These are phyloP conservation scores for Synchiropus splendidus DNA, from an alignment of 2,113 vertebrate genomes.

Conservation along the genomic window DNA sequence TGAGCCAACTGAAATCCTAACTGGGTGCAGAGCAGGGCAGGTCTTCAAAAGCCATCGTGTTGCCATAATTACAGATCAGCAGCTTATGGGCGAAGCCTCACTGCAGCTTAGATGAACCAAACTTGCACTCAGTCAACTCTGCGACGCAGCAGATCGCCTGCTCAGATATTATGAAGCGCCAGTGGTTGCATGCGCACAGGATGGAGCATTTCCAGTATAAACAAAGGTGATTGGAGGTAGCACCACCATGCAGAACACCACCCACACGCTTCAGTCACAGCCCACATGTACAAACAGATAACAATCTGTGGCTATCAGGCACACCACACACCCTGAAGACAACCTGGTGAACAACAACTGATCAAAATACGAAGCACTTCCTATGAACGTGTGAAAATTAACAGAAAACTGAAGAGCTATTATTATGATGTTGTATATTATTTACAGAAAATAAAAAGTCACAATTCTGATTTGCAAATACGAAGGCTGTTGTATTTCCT, in stretches of 20 bases:
- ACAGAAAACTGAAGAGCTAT: too few species aligned
- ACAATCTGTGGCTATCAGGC: constrained; percentile 54
- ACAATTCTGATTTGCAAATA: too few species aligned
- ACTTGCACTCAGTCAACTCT: neutral
- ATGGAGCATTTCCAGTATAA: constrained; percentile 29
- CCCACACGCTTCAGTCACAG: constrained; percentile 51
- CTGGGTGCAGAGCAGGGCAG: too few species aligned
- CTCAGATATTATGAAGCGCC: constrained; percentile 2
- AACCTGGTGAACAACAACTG: constrained; percentile 26
- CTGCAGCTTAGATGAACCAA: neutral
- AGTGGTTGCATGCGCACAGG: constrained; percentile 5
- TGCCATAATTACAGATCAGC: too few species aligned
- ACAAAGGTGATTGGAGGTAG: constrained; percentile 39
- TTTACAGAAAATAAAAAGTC: too few species aligned
- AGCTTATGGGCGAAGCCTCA: too few species aligned
- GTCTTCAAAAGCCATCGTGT: too few species aligned
- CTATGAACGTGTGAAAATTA: too few species aligned
- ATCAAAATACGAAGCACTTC: constrained; percentile 2
- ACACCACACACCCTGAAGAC: constrained; percentile 42
- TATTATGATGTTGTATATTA: too few species aligned
- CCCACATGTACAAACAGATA: constrained; percentile 62
- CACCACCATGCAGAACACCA: constrained; percentile 51
- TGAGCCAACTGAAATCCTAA: too few species aligned
- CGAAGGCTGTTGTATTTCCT: too few species aligned
- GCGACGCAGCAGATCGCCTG: constrained; percentile 11